A percentile compares a stretch with the other conserved stretches of the same genome.
These are phyloP conservation scores for Patella pellucida DNA, from an alignment of 2,888 invertebrate species.

Conservation along the genomic window DNA sequence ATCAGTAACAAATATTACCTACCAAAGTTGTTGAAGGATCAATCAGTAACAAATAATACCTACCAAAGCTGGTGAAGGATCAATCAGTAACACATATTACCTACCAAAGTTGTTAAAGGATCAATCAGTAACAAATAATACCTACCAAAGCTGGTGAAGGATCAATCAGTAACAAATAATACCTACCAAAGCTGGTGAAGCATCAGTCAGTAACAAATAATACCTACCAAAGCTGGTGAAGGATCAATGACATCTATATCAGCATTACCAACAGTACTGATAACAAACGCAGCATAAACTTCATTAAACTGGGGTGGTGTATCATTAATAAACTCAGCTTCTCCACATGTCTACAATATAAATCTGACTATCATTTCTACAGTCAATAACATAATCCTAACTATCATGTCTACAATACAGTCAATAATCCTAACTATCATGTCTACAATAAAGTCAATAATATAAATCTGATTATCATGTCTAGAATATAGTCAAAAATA, in stretches of 20 bases:
- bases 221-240: conserved; percentile 77
- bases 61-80: too few species aligned
- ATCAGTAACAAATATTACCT: conserved; percentile 68
- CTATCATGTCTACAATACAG: too few species aligned
- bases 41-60: background rate
- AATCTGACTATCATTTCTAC: too few species aligned
- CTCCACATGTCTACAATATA: conserved; percentile 75
- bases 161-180: too few species aligned
- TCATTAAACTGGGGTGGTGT: conserved; percentile 74
- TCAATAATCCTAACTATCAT: conserved; percentile 16
- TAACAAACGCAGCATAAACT: conserved; percentile 81
- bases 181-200: background rate
- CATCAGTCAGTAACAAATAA: too few species aligned
- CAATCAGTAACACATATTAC: conserved; percentile 23
- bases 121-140: too few species aligned
- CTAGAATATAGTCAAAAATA: too few species aligned
- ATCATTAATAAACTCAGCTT: conserved; percentile 84
- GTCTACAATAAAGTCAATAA: conserved; percentile 40
- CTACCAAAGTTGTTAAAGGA: too few species aligned
- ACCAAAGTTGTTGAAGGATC: too few species aligned
- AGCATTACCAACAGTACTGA: conserved; percentile 76
- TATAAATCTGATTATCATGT: too few species aligned
- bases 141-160: too few species aligned
- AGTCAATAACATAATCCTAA: background rate
- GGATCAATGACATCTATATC: conserved; percentile 78